Evolutionary conservation across 2,797 vertebrate species (phyloP), one percentile per base, ranked within the genome.

Genomic region (Pangasius larnaudii): DNA sequence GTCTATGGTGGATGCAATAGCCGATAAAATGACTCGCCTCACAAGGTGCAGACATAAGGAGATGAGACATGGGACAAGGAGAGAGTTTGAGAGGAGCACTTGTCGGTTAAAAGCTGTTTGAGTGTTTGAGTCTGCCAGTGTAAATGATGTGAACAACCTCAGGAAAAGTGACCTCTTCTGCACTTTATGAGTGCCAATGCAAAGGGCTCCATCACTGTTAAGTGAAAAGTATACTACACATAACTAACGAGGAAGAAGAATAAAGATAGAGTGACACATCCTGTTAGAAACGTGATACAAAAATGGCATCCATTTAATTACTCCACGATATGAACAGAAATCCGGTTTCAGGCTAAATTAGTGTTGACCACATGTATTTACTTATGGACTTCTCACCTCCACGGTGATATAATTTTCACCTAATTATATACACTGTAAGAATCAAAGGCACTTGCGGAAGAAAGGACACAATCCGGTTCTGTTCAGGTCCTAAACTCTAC

Each of bases 1-100:
- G 87, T 88, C 91, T 90, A 42, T 65, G 75, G 87, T 85, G 88
- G 88, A 88, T 91, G 80, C 88, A 90, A 86, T 86, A 74, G 65
- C 49, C 83, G 69, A 90, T 90, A 91, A 90, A 91, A 83, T 88
- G 87, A 63, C 74, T 84, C 58, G 72, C 88, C 82, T 90, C 69
- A 91, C 84, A 89, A 72, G 88, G 65, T 49, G n/a, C 80, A 91
- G 81, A 89, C 85, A 87, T 75, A 82, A 74, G 79, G 13, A 74
- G 61, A 49, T 24, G 39, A 83, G 22, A 78, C 75, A 63, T n/a
- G 81, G 72, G 58, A 56, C 5, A 71, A 63, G 74, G 80, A 86
- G 85, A 80, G 88, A 85, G 84, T 84, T 90, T 39, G 30, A 88
- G 74, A 84, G 77, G 51, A 69, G 58, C 86, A 85, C 84, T 78